Evolutionary conservation across 2,797 vertebrate genomes (phyloP), one percentile per base, ranked within the genome.

Genomic region (Monodelphis domestica): DNA sequence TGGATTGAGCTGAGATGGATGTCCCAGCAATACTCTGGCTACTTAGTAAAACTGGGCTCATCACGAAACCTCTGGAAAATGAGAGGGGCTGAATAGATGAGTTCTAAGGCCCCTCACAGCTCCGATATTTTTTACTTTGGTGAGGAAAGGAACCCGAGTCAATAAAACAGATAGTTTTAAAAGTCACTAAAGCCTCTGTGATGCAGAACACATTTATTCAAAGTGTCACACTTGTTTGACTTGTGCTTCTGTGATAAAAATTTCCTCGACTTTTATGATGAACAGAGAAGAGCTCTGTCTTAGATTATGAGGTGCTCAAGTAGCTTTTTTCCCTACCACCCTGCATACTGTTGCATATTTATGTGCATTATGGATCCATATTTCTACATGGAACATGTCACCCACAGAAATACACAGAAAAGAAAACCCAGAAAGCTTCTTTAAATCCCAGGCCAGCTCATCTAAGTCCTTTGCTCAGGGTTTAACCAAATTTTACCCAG

Each of bases 201-300:
- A 95, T 91, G 92, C 38, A 97, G 78, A 96, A 97, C 95, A 93
- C 95, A 96, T 95, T 94, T 97, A 96, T 90, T 95, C 94, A 94
- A 97, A 96, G 97, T 0, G 0, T 94, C 92, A 57, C 6, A 90
- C 53, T 45, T 38, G 89, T 95, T 97, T 98, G 91, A 94, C 97
- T 97, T 98, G 97, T 95, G 95, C 54, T 96, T 97, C 91, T 1
- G 4, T 96, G 98, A 97, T 95, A 96, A 97, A 96, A 97, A 94
- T 97, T 97, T 95, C 95, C 93, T 97, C 93, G 97, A 91, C 94
- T 98, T 97, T 59, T 94, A 54, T 53, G 29, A 89, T 30, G 92
- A 93, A 89, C 59, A 29, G 5, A 30, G 90, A 92, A 90, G 57
- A 29, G 5, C 33, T 91, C 93, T 91, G 92, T 84, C 96, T 95